A percentile compares a stretch with the other conserved stretches of the same genome.
phyloP scores from a whole-genome alignment of 2,888 invertebrate genomes.

The Cosmopolites sordidus region DNA sequence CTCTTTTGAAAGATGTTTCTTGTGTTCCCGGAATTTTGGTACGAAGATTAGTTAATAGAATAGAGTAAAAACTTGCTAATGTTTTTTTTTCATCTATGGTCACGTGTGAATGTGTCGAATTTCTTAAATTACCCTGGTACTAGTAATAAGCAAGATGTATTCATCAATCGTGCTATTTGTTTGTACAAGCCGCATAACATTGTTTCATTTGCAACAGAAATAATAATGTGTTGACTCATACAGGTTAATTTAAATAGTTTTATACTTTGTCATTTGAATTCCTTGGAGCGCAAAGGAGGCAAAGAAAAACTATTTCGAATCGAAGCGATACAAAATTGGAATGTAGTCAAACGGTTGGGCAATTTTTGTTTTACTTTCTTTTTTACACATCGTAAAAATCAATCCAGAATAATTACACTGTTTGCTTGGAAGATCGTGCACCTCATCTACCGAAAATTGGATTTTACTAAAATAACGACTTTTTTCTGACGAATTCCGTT shows the following conservation, averaged over 20 bases:
- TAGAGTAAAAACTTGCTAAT: no score
- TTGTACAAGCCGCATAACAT: not conserved
- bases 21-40: no score
- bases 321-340: not conserved
- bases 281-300: not conserved
- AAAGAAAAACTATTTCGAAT: not conserved
- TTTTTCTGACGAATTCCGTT: conserved; percentile 5
- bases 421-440: conserved; percentile 15
- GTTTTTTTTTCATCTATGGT: no score
- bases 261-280: not conserved
- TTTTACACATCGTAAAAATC: conserved; percentile 7
- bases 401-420: conserved; percentile 20
- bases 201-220: not conserved
- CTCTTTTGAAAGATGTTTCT: no score
- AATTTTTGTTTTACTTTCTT: not conserved
- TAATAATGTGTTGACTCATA: conserved; percentile 1
- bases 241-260: conserved; percentile 1
- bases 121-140: no score
- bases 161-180: no score
- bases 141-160: no score
- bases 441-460: conserved; percentile 19
- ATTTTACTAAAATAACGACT: conserved; percentile 16
- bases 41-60: no score
- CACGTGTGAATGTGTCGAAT: no score
- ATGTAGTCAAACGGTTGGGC: not conserved